Base-by-base conservation (phyloP, 2,113 vertebrate genomes). In the Chamaea fasciata region DNA sequence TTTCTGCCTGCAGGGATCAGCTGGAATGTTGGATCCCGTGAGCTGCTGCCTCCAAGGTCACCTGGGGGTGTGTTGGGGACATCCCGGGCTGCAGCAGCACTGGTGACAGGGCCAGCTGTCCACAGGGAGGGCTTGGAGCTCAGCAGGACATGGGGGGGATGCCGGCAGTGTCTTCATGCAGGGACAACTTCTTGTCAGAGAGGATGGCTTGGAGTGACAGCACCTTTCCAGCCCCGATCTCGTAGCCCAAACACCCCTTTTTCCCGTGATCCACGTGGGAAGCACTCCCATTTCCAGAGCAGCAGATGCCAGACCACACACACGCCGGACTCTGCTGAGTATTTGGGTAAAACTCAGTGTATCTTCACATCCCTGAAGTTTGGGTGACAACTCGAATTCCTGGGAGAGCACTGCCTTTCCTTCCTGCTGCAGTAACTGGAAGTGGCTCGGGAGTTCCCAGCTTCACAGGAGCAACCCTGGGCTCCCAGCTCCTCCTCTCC, bases 251-350 rank as follows among this genome's bases (percentile, higher is more conserved):
- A 49, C 7, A 41, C 42, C 33, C 92, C 31, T 0, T 26, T 77
- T 69, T n/a, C 41, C 56, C 8, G 2, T 23, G 41, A 49, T 31
- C 56, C 28, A 22, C 0, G 0, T 1, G 5, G 65, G 70, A 75
- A 79, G 28, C 16, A 10, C 30, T 82, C 24, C 33, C 28, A 6
- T 44, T 92, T 71, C 47, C 47, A 37, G 24, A 75, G 50, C 9
- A 70, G 37, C 50, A 73, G 59, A 52, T 35, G 41, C 18, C 68
- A 76, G 77, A 49, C 47, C 46, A 49, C 15, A 2, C 68, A 57
- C 42, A 5, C 3, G 2, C 47, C 2, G 2, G 27, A 11, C 21
- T 60, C 20, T 35, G 31, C 28, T 49, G 56, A 31, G 7, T n/a
- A 11, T 62, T 78, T 44, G 56, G 42, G n/a, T 33, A 73, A 68